These are phyloP conservation scores for Denticeps clupeoides DNA, from an alignment of 2,797 vertebrate genomes.

Conservation along the genomic window DNA sequence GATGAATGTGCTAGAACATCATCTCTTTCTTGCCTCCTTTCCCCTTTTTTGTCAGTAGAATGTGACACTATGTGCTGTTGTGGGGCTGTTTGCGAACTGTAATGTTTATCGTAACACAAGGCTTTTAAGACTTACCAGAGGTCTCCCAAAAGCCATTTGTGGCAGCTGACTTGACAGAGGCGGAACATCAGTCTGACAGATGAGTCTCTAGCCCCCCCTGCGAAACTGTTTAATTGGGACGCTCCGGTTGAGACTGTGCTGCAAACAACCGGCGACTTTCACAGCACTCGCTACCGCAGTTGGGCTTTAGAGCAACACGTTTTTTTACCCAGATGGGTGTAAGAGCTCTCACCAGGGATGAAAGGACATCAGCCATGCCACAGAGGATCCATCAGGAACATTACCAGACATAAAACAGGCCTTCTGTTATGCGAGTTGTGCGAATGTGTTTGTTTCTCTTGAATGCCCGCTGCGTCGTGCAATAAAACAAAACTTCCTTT, in stretches of 20 bases:
- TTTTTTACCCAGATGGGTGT: background rate
- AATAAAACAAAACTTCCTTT: too few species aligned
- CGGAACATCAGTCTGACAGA: constrained; percentile 36
- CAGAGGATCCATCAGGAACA: too few species aligned
- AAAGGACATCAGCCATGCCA: background rate
- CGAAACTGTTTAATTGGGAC: constrained; percentile 54
- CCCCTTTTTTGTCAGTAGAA: constrained; percentile 3
- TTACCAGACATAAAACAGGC: too few species aligned
- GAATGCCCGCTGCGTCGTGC: too few species aligned
- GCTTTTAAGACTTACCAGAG: constrained; percentile 30
- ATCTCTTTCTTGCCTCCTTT: background rate
- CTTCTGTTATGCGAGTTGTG: too few species aligned
- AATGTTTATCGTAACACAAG: constrained; percentile 32
- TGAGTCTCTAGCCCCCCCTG: constrained; percentile 28
- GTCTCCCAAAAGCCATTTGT: constrained; percentile 30
- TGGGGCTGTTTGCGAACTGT: constrained; percentile 11
- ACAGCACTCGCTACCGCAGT: background rate
- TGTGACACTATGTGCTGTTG: constrained; percentile 16
- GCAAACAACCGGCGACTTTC: background rate
- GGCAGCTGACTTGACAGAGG: constrained; percentile 33
- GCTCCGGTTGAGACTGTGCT: constrained; percentile 12
- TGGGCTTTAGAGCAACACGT: background rate
- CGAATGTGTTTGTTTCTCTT: too few species aligned
- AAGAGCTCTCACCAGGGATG: background rate
- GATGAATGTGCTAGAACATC: too few species aligned